A percentile compares a stretch with the other conserved stretches of the same genome.
Conservation (phyloP, 2,888 invertebrate genomes). For the Reticulitermes lucifugus region DNA sequence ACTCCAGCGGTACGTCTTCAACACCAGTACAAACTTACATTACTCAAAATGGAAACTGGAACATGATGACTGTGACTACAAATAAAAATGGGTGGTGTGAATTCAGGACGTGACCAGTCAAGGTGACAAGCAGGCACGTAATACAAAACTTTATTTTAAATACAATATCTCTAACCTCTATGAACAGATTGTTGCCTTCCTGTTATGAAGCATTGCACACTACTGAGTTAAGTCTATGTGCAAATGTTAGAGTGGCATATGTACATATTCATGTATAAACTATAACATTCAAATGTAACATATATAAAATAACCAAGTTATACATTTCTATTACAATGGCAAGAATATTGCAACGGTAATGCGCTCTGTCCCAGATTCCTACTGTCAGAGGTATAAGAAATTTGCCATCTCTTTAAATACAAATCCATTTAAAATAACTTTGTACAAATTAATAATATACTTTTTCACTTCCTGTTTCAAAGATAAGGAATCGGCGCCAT, state of each 20-base stretch:
- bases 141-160: slow-evolving; percentile 33
- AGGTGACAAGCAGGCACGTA: background rate
- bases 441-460: slow-evolving; percentile 31
- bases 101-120: too few relatives aligned
- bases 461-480: slow-evolving; percentile 1
- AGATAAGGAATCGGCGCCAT: background rate
- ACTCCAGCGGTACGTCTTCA: too few relatives aligned
- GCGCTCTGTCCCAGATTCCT: background rate
- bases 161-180: background rate
- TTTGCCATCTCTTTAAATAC: slow-evolving; percentile 24
- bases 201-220: background rate
- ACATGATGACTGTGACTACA: too few relatives aligned
- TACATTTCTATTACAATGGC: slow-evolving; percentile 33
- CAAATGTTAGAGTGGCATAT: slow-evolving; percentile 12
- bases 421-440: background rate
- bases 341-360: slow-evolving; percentile 40
- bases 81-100: too few relatives aligned
- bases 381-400: background rate
- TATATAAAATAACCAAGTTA: slow-evolving; percentile 22
- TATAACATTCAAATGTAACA: slow-evolving; percentile 33
- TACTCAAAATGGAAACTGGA: too few relatives aligned
- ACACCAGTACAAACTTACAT: too few relatives aligned
- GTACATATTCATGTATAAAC: slow-evolving; percentile 32
- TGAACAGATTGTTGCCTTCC: background rate
- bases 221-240: slow-evolving; percentile 26